A percentile compares a stretch with the other conserved stretches of the same genome.
Conservation (phyloP, 1,140 invertebrate species). For the Stegodyphus mimosarum region DNA sequence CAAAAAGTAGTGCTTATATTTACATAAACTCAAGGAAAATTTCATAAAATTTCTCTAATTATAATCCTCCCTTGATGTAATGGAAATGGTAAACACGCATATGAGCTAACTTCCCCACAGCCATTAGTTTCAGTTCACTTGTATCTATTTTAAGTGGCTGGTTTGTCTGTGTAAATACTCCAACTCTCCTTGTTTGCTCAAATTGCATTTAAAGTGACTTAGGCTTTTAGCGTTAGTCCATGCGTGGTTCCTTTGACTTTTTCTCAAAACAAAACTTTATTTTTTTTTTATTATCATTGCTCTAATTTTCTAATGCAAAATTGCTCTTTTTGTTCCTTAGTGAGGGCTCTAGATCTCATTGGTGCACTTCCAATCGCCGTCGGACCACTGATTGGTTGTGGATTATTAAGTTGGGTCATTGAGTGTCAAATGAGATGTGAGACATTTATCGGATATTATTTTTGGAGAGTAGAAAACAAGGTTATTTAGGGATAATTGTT, state of each 20-base stretch:
- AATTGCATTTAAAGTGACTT: constrained; percentile 30
- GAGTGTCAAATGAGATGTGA: neutral
- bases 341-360: no score
- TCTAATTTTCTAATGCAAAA: neutral
- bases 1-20: no score
- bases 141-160: constrained; percentile 2
- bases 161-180: neutral
- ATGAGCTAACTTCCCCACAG: neutral
- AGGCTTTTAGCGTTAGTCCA: constrained; percentile 16
- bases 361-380: no score
- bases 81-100: no score
- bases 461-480: no score
- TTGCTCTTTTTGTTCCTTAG: no score
- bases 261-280: neutral
- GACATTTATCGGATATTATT: no score
- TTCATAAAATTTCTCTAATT: no score
- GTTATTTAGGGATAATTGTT: no score
- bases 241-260: constrained; percentile 21
- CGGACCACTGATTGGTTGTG: neutral
- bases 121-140: constrained; percentile 30
- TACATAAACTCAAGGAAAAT: no score
- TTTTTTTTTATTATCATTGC: constrained; percentile 7
- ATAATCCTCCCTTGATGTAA: no score
- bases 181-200: constrained; percentile 2
- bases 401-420: neutral